phyloP scores from a whole-genome alignment of 2,888 invertebrate species.

The Drosophila kanekoi region DNA sequence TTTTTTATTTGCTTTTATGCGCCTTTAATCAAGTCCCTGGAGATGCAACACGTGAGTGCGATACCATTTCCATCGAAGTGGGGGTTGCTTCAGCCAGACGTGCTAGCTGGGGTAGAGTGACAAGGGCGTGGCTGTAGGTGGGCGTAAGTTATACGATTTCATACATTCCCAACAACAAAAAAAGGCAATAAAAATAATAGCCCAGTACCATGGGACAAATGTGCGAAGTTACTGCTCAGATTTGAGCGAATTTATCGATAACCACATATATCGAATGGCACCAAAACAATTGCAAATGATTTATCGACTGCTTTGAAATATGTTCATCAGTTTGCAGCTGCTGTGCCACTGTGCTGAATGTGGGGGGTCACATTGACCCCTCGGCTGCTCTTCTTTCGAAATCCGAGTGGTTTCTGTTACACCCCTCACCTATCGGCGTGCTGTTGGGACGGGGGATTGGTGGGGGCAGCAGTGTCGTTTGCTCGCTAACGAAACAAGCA shows the following conservation, averaged over 20 bases:
- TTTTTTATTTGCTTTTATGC: constrained; percentile 78
- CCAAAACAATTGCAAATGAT: constrained; percentile 8
- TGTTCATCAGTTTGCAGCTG: constrained; percentile 2
- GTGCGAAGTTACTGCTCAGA: constrained; percentile 18
- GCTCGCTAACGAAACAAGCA: constrained; percentile 75
- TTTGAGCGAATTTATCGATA: constrained; percentile 16
- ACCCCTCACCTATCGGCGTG: constrained; percentile 10
- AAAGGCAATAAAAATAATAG: constrained; percentile 66
- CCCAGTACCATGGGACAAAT: constrained; percentile 48
- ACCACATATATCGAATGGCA: constrained; percentile 2
- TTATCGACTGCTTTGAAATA: constrained; percentile 34
- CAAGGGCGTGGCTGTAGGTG: constrained; percentile 22
- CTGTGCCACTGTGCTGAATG: constrained; percentile 1
- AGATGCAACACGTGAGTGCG: constrained; percentile 83
- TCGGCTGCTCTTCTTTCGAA: constrained; percentile 58
- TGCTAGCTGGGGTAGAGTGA: constrained; percentile 11
- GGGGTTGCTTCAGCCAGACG: constrained; percentile 35
- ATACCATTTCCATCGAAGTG: constrained; percentile 48
- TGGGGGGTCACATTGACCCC: constrained; percentile 54
- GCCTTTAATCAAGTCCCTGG: constrained; percentile 82
- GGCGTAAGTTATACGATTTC: constrained; percentile 71
- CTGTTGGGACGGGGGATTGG: neutral
- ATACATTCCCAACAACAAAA: constrained; percentile 47
- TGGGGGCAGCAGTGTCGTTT: constrained; percentile 47
- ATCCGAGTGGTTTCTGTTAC: constrained; percentile 62